These are phyloP conservation scores for Calycopis cecrops DNA, from an alignment of 1,140 invertebrate species.

Conservation along the genomic window DNA sequence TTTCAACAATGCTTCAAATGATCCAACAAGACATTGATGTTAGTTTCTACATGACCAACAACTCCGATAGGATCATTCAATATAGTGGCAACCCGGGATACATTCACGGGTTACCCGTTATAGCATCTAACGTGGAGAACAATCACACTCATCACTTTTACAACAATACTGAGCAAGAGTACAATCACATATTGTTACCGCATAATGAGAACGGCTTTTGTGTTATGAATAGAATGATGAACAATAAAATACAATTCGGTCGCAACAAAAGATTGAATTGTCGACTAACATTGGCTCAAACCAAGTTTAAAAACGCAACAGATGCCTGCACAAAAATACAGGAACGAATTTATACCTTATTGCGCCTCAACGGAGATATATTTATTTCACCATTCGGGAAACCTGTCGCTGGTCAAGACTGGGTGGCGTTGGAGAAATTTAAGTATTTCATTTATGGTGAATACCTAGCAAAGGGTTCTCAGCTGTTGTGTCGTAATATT, in stretches of 20 bases:
- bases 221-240: conserved; percentile 30
- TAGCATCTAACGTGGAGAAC: conserved; percentile 35
- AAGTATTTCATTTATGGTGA: conserved; percentile 37
- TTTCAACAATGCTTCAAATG: conserved; percentile 29
- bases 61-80: conserved; percentile 35
- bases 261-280: conserved; percentile 50
- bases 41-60: conserved; percentile 46
- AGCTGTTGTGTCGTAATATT: conserved; percentile 46
- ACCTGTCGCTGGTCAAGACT: conserved; percentile 41
- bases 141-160: conserved; percentile 54
- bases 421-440: conserved; percentile 33
- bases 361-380: conserved; percentile 32
- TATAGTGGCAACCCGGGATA: conserved; percentile 60
- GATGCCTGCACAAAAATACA: conserved; percentile 41
- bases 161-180: conserved; percentile 25
- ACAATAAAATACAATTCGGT: conserved; percentile 45
- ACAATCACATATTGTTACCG: conserved; percentile 33
- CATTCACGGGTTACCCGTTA: conserved; percentile 38
- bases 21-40: conserved; percentile 47
- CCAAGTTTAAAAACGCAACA: conserved; percentile 32
- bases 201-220: conserved; percentile 45
- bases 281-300: conserved; percentile 27
- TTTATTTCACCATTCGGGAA: conserved; percentile 51
- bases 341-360: conserved; percentile 31
- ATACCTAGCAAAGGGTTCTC: conserved; percentile 29